Evolutionary conservation across 2,113 vertebrate genomes (phyloP), one percentile per base, ranked within the genome.

Genomic region (Platysteira castanea): DNA sequence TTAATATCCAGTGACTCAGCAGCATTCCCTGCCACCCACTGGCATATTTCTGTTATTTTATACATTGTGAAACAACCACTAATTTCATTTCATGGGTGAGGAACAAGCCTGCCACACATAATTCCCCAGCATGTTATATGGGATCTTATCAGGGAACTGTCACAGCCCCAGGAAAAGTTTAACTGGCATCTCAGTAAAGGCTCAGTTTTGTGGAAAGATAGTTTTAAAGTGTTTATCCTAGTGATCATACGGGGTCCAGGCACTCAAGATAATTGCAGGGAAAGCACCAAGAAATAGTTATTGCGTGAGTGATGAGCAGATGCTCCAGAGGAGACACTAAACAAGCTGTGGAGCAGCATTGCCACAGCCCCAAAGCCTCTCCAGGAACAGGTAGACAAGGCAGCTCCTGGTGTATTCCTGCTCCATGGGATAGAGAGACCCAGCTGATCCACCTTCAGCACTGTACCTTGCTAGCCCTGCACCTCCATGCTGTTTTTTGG

Each of bases 1-100:
- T 74, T 64, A 91, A 87, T 37, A 71, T 8, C 64, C 53, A 73
- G 84, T 94, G 94, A 94, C 44, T 96, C 80, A 95, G 75, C 71
- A 69, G 71, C 61, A 11, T 73, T 67, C 82, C 59, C 84, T 73
- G 89, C 86, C 95, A 87, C 90, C 76, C 85, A 54, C 94, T 42
- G 52, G 52, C n/a, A 16, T 49, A 5, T 79, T 69, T 49, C 65
- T 68, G 37, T 93, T 84, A 41, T 49, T 57, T 79, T 28, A 49
- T 17, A 14, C 33, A 1, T 71, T 90, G 71, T 88, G 92, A 93
- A 96, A 92, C 60, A 37, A 30, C 47, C 68, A 28, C 52, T 44
- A 4, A 78, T 78, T 79, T 50, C 0, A 3, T 67, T 85, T 69
- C 2, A 19, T 2, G 41, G 53, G 59, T 35, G 59, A 87, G 39